phyloP scores from a whole-genome alignment of 2,113 vertebrate genomes.

The Xenus cinereus region DNA sequence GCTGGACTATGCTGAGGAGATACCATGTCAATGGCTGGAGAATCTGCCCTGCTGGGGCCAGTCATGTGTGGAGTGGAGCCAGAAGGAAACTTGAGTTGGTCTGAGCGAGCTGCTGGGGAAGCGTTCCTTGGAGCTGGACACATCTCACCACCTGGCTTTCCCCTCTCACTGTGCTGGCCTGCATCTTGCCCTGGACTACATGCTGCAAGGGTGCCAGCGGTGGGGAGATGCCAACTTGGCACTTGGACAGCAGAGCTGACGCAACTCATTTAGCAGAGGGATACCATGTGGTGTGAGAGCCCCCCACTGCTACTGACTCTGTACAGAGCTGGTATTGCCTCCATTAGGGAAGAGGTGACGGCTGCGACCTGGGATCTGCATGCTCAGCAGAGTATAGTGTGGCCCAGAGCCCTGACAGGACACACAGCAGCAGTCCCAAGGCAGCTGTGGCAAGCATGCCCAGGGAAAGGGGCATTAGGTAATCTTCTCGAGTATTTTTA shows the following conservation, averaged over 20 bases:
- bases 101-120: neutral
- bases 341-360: neutral
- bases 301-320: neutral
- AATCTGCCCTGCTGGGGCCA: neutral
- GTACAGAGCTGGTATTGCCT: neutral
- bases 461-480: neutral
- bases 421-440: neutral
- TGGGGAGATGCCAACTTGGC: slow-evolving; percentile 19
- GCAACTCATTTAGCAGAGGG: neutral
- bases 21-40: neutral
- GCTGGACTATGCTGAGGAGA: neutral
- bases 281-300: neutral
- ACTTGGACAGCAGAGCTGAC: neutral
- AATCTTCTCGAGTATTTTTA: neutral
- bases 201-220: neutral
- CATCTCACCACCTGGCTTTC: neutral
- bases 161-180: neutral
- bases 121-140: neutral
- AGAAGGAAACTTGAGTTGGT: neutral
- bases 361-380: neutral
- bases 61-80: neutral
- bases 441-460: neutral
- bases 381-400: neutral
- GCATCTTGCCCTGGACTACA: neutral
- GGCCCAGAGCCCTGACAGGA: neutral